phyloP scores from a whole-genome alignment of 2,797 vertebrate genomes.

The Sebastes umbrosus region DNA sequence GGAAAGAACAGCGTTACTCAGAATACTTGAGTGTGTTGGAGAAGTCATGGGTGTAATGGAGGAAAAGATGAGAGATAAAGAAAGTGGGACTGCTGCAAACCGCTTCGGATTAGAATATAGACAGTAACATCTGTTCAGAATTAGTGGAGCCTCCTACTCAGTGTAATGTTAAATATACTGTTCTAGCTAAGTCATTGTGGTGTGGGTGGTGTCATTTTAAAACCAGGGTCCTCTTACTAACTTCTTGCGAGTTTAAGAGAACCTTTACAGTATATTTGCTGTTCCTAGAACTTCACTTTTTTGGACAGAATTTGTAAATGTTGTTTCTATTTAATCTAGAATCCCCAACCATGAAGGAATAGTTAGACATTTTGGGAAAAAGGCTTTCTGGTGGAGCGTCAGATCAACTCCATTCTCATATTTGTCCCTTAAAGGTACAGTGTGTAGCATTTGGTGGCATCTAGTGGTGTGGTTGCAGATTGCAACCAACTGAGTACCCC shows the following conservation, averaged over 20 bases:
- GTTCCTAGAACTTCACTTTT: not conserved
- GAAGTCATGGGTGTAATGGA: constrained; percentile 20
- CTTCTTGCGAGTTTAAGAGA: not conserved
- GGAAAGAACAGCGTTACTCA: not conserved
- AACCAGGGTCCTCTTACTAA: not conserved
- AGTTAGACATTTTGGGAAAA: not conserved
- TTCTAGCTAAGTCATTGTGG: not conserved
- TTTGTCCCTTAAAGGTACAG: not conserved
- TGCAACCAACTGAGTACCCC: not conserved
- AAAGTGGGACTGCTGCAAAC: not conserved
- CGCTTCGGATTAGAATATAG: constrained; percentile 6
- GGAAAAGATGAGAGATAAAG: constrained; percentile 17
- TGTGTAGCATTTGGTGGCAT: not conserved
- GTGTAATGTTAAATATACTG: not conserved
- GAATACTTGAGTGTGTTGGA: constrained; percentile 3
- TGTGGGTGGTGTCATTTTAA: not conserved
- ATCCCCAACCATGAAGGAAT: not conserved
- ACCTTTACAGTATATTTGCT: not conserved
- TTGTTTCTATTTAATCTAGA: not conserved
- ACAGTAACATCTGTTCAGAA: constrained; percentile 47
- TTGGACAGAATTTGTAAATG: not conserved
- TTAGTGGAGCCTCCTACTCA: constrained; percentile 13
- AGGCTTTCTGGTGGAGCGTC: not conserved
- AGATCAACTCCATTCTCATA: not conserved
- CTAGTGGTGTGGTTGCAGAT: not conserved